These are phyloP conservation scores for Dasypogon diadema DNA, from an alignment of 2,888 invertebrate genomes.

Conservation along the genomic window DNA sequence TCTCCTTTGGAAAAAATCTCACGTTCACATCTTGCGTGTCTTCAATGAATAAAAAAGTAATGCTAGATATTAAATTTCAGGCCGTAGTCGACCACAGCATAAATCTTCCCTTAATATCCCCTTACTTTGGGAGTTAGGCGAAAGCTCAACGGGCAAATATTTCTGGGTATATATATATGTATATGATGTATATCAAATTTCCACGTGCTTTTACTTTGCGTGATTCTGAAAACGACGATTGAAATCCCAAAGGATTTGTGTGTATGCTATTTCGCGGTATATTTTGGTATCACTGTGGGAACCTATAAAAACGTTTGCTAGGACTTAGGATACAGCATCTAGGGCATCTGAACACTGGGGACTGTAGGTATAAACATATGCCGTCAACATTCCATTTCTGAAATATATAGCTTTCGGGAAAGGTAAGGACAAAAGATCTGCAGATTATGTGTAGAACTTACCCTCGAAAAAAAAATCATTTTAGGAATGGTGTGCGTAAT, in stretches of 20 bases:
- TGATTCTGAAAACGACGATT: conserved; percentile 41
- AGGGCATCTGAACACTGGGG: not conserved
- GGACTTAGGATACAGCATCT: not conserved
- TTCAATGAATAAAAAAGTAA: conserved; percentile 44
- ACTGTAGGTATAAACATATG: conserved; percentile 37
- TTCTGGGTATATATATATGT: not conserved
- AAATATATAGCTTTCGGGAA: conserved; percentile 17
- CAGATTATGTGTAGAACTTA: not conserved
- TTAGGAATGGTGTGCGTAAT: conserved; percentile 23
- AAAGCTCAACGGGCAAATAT: conserved; percentile 19
- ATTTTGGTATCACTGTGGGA: conserved; percentile 40
- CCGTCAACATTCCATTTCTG: conserved; percentile 39
- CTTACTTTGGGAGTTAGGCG: not conserved
- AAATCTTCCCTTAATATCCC: conserved; percentile 41
- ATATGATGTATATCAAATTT: conserved; percentile 31
- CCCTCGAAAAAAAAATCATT: not conserved
- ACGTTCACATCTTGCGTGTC: conserved; percentile 29
- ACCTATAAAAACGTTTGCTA: conserved; percentile 13
- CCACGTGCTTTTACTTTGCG: conserved; percentile 42
- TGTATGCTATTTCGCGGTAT: conserved; percentile 37
- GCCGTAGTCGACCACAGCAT: conserved; percentile 42
- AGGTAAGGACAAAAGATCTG: conserved; percentile 41
- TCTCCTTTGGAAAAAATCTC: conserved; percentile 27
- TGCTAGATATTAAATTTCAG: conserved; percentile 41
- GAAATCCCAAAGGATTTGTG: conserved; percentile 40